Conservation (phyloP, 2,888 invertebrate species). For the Sepioteuthis lessoniana region DNA sequence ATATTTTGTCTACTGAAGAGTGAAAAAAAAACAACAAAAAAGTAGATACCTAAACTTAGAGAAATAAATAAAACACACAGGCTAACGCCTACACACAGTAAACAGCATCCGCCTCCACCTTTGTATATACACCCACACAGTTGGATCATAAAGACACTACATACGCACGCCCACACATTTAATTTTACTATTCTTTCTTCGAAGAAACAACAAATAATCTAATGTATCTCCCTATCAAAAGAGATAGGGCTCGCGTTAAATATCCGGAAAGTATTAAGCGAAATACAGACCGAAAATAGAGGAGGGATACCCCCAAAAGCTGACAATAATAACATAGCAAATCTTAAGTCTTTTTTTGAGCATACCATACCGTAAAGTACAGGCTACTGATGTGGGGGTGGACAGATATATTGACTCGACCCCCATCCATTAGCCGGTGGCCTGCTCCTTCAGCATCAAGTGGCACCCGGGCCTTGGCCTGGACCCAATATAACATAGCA, state of each 20-base stretch:
- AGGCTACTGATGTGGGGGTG: background rate
- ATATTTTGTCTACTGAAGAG: background rate
- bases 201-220: background rate
- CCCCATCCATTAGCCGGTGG: background rate
- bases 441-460: constrained; percentile 2
- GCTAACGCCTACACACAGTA: too few relatives aligned
- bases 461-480: constrained; percentile 13
- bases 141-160: background rate
- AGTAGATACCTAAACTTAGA: background rate
- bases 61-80: background rate
- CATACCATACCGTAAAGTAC: too few relatives aligned
- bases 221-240: background rate
- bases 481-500: background rate
- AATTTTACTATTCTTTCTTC: background rate
- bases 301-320: background rate
- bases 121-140: background rate
- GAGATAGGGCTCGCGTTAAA: background rate
- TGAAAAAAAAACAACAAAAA: too few relatives aligned
- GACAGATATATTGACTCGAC: background rate
- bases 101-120: too few relatives aligned
- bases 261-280: background rate
- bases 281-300: background rate
- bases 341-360: background rate
- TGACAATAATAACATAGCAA: background rate
- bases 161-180: background rate